These are phyloP conservation scores for Paracanthobrama guichenoti DNA, from an alignment of 2,113 vertebrate species.

Conservation along the genomic window DNA sequence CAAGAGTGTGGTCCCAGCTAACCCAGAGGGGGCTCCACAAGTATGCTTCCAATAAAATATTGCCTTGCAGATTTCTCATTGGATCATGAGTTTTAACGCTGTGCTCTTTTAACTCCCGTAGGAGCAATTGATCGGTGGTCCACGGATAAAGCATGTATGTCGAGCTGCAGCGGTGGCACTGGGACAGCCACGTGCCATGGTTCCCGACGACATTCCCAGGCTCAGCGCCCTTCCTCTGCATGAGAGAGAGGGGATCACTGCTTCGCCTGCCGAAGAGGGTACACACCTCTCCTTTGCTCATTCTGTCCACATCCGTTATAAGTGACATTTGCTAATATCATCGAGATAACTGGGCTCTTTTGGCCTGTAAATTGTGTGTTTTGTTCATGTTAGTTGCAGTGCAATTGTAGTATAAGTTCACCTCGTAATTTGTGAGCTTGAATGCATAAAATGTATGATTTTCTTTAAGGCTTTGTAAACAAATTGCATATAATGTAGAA, in stretches of 20 bases:
- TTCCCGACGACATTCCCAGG: conserved; percentile 88
- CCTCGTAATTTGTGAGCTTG: not conserved
- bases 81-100: not conserved
- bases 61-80: not conserved
- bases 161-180: conserved; percentile 88
- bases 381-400: conserved; percentile 4
- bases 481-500: not conserved
- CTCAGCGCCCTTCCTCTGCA: conserved; percentile 88
- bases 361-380: conserved; percentile 14
- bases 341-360: conserved; percentile 5
- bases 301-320: conserved; percentile 23
- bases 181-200: conserved; percentile 88
- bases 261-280: conserved; percentile 79
- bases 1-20: conserved; percentile 55
- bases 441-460: conserved; percentile 14
- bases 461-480: not conserved
- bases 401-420: not conserved
- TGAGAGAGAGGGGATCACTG: conserved; percentile 82
- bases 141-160: conserved; percentile 91
- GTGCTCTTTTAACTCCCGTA: conserved; percentile 23
- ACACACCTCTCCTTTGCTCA: conserved; percentile 36
- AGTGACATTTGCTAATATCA: conserved; percentile 10
- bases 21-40: conserved; percentile 66
- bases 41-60: conserved; percentile 54
- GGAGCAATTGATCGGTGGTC: conserved; percentile 81